Percentiles rank a stretch among this genome's conserved stretches.
Evolutionary conservation across 2,113 vertebrate species (phyloP).

Genomic region (Raja brachyura): DNA sequence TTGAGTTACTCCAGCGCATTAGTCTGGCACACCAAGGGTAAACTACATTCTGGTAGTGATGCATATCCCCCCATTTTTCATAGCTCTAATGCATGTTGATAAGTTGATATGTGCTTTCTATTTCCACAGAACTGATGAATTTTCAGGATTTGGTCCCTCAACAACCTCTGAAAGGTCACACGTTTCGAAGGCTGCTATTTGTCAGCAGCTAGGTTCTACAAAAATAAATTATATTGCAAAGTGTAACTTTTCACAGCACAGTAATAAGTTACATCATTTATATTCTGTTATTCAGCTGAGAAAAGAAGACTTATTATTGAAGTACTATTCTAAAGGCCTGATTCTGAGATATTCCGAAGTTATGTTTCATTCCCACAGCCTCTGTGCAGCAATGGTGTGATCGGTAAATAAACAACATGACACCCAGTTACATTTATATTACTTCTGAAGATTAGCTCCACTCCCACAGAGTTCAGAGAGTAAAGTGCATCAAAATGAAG

Average conservation of each 20-base stretch:
- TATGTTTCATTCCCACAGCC: neutral
- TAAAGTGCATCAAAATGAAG: too few species aligned
- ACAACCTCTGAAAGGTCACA: constrained; percentile 20
- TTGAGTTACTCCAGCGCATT: too few species aligned
- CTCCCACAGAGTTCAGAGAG: too few species aligned
- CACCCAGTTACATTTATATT: neutral
- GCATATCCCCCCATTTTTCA: neutral
- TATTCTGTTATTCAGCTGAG: neutral
- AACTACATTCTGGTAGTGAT: neutral
- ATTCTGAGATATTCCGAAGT: neutral
- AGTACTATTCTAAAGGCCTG: neutral
- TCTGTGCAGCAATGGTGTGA: neutral
- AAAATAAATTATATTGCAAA: constrained; percentile 1
- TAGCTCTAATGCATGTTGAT: neutral
- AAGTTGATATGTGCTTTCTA: constrained; percentile 5
- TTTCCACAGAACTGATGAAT: constrained; percentile 24
- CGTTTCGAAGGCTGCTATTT: neutral
- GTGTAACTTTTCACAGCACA: neutral
- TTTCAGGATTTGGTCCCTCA: constrained; percentile 8
- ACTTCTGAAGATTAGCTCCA: neutral
- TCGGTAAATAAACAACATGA: neutral
- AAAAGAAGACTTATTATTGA: constrained; percentile 18
- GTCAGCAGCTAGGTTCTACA: neutral
- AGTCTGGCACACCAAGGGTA: neutral
- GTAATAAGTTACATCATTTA: neutral